Percentiles rank a stretch among this genome's conserved stretches.
Evolutionary conservation across 1,140 invertebrate species (phyloP).

Genomic region (Colletes latitarsis): DNA sequence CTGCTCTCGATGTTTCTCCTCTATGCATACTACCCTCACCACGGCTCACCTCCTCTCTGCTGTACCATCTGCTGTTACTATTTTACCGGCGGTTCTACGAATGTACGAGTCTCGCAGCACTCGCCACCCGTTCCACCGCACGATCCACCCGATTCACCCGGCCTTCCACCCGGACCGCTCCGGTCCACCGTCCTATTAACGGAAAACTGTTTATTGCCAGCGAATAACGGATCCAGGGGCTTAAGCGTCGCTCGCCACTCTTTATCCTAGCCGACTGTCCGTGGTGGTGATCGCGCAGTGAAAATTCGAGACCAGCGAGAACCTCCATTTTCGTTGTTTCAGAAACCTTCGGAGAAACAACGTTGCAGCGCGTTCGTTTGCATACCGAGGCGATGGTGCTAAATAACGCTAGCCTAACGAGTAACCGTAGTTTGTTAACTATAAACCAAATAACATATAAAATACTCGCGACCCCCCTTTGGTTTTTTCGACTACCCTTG

Average conservation of each 20-base stretch:
- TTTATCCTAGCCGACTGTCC: conserved; percentile 15
- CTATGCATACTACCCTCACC: conserved; percentile 52
- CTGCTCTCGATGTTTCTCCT: conserved; percentile 33
- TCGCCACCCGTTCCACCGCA: conserved; percentile 49
- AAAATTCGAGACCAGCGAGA: neutral
- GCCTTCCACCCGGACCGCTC: conserved; percentile 10
- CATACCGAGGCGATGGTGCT: no score
- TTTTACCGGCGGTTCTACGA: conserved; percentile 78
- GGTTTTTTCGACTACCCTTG: no score
- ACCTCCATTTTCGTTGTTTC: neutral
- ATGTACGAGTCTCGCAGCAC: conserved; percentile 72
- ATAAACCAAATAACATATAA: no score
- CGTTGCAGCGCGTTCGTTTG: no score
- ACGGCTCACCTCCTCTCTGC: conserved; percentile 57
- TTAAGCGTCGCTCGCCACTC: conserved; percentile 57
- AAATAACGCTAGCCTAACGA: no score
- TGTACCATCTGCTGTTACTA: conserved; percentile 81
- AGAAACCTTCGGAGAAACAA: no score
- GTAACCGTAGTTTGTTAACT: no score
- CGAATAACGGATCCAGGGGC: conserved; percentile 71
- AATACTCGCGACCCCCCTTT: no score
- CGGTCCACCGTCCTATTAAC: conserved; percentile 75
- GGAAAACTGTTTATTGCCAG: conserved; percentile 78
- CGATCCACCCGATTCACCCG: conserved; percentile 26
- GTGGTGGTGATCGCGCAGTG: neutral